phyloP scores from a whole-genome alignment of 2,797 vertebrate species.

The Poecilia gillii region DNA sequence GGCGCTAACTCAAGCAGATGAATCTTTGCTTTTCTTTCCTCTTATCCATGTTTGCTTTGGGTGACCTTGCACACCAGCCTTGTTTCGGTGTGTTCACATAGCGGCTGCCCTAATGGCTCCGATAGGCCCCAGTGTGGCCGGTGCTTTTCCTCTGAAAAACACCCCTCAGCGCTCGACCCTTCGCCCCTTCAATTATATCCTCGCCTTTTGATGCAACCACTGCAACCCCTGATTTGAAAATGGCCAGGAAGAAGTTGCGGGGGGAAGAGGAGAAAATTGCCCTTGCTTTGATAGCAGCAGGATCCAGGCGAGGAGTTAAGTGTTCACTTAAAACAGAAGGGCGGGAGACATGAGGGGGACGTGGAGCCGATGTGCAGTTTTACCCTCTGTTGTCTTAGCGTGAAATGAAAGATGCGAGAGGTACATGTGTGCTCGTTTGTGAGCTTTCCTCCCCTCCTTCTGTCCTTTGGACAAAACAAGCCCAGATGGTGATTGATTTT shows the following conservation, averaged over 20 bases:
- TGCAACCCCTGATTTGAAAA: constrained; percentile 50
- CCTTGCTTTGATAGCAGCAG: constrained; percentile 68
- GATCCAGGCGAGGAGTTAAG: constrained; percentile 59
- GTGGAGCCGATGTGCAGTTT: constrained; percentile 51
- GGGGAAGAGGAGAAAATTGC: constrained; percentile 46
- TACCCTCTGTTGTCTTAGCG: constrained; percentile 74
- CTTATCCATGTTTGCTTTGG: constrained; percentile 91
- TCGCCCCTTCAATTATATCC: constrained; percentile 34
- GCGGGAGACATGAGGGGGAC: constrained; percentile 56
- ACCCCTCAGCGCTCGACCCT: constrained; percentile 79
- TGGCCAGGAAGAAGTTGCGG: constrained; percentile 44
- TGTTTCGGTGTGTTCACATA: constrained; percentile 76
- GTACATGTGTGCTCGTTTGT: constrained; percentile 58
- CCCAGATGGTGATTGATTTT: constrained; percentile 99
- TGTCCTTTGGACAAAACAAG: constrained; percentile 90
- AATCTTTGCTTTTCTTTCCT: constrained; percentile 83
- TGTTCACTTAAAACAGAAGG: constrained; percentile 68
- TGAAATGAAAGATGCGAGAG: constrained; percentile 72
- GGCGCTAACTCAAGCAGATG: constrained; percentile 78
- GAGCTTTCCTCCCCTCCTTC: constrained; percentile 66
- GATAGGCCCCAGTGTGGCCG: constrained; percentile 52
- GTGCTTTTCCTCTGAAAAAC: constrained; percentile 51
- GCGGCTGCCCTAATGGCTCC: constrained; percentile 66
- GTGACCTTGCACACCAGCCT: constrained; percentile 85
- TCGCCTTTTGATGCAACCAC: constrained; percentile 15